These are phyloP conservation scores for Drosophila tripunctata DNA, from an alignment of 2,888 invertebrate species.

Conservation along the genomic window DNA sequence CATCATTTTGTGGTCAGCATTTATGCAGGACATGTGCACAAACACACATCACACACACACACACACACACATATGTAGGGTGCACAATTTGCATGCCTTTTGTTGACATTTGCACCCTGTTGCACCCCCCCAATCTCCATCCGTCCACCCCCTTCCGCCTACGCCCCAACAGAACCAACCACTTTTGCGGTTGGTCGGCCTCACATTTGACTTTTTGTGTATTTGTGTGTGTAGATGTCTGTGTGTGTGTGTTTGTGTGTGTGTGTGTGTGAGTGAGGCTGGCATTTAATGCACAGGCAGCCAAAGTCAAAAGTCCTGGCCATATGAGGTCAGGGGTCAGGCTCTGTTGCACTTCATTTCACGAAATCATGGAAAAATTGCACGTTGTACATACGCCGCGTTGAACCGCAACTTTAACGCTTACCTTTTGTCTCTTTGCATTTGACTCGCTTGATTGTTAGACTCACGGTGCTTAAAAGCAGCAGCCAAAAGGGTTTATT, in stretches of 20 bases:
- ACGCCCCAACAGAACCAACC: slow-evolving; percentile 7
- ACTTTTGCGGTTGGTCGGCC: slow-evolving; percentile 47
- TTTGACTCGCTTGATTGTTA: not conserved
- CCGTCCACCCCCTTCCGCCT: not conserved
- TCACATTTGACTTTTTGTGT: slow-evolving; percentile 71
- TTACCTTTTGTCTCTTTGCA: not conserved
- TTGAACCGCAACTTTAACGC: slow-evolving; percentile 8
- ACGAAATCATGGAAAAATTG: slow-evolving; percentile 29
- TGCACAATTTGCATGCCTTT: slow-evolving; percentile 65
- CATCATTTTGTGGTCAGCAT: slow-evolving; percentile 80
- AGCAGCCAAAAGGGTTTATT: not conserved
- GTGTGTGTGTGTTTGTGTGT: no score
- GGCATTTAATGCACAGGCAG: slow-evolving; percentile 64
- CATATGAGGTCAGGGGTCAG: slow-evolving; percentile 49
- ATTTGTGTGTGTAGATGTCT: no score
- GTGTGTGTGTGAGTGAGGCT: no score
- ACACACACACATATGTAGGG: slow-evolving; percentile 7
- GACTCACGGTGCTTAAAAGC: not conserved
- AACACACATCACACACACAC: slow-evolving; percentile 41
- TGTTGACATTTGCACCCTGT: slow-evolving; percentile 63
- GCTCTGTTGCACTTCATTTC: slow-evolving; percentile 37
- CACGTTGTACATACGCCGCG: slow-evolving; percentile 35
- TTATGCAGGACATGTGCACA: slow-evolving; percentile 65
- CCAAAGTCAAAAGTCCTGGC: slow-evolving; percentile 68
- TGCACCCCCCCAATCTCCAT: slow-evolving; percentile 13